Evolutionary conservation across 2,113 vertebrate genomes (phyloP), one percentile per base, ranked within the genome.

Genomic region (Cynoglossus semilaevis): DNA sequence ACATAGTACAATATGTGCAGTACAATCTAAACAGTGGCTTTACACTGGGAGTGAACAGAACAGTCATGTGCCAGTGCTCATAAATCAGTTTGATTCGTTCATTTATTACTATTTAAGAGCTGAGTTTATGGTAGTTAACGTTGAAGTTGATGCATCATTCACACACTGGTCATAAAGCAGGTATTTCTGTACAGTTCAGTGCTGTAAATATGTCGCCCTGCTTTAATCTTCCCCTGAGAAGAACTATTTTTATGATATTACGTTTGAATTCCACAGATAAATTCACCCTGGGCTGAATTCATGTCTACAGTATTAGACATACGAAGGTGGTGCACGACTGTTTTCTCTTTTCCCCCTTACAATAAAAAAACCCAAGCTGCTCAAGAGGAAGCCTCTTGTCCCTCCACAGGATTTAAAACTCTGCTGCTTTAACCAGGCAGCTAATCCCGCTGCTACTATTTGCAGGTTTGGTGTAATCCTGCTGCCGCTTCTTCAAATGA

Each of bases 401-500:
- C 50, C 70, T 36, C 62, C 22, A 66, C 76, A 63, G 43, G 34
- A 60, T 35, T 67, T 73, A 67, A 29, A 59, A 66, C 65, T 75
- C 69, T 71, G 57, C 58, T 81, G 57, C 58, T 81, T 73, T 80
- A 69, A 47, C 19, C 9, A 3, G 34, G 16, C n/a, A 51, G 49
- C 47, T 86, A 87, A 87, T 76, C 79, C 79, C 38, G 3, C 62
- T 51, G 59, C 54, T 48, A 64, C 80, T 74, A 66, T 73, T 78
- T 76, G 34, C 62, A 79, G 58, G 58, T 29, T 77, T 57, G 58
- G 52, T 74, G 67, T 88, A 88, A 89, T 90, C 87, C 80, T 60
- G 35, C 44, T 55, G 54, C 50, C 48, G 54, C 41, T 63, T 61
- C 44, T 67, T 34, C 51, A 85, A 81, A 82, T 13, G 15, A 80